Percentiles rank a stretch among this genome's conserved stretches.
Evolutionary conservation across 2,888 invertebrate species (phyloP).

Genomic region (Monopis laevigella): DNA sequence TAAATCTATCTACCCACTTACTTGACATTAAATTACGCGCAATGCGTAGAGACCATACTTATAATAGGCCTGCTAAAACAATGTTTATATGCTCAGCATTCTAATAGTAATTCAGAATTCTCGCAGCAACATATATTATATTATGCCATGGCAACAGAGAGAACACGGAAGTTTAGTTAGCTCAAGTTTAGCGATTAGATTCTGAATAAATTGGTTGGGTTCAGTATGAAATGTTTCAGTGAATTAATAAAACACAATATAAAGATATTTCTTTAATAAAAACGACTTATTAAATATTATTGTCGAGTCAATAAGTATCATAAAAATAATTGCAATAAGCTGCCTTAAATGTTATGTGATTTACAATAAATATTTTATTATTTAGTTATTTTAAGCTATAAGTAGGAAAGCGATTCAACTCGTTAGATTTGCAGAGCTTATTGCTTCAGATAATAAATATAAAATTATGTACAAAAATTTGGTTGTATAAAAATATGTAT

Average conservation of each 20-base stretch:
- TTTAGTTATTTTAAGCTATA: conserved; percentile 37
- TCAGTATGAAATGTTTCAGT: too few relatives aligned
- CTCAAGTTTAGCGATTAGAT: too few relatives aligned
- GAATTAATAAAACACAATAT: conserved; percentile 27
- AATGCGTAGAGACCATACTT: too few relatives aligned
- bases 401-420: conserved; percentile 45
- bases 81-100: too few relatives aligned
- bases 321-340: conserved; percentile 47
- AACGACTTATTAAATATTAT: conserved; percentile 43
- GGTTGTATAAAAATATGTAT: conserved; percentile 57
- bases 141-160: too few relatives aligned
- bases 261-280: conserved; percentile 50
- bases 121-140: too few relatives aligned
- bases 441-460: conserved; percentile 33
- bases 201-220: too few relatives aligned
- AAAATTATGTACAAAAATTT: conserved; percentile 59
- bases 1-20: too few relatives aligned
- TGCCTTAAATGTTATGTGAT: conserved; percentile 31
- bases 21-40: too few relatives aligned
- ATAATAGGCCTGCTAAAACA: too few relatives aligned
- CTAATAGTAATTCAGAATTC: too few relatives aligned
- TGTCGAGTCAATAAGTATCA: conserved; percentile 40
- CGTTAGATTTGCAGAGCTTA: conserved; percentile 44
- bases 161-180: too few relatives aligned
- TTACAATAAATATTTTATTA: conserved; percentile 35